Conservation (phyloP, 1,140 invertebrate species). For the Diorhabda sublineata region DNA sequence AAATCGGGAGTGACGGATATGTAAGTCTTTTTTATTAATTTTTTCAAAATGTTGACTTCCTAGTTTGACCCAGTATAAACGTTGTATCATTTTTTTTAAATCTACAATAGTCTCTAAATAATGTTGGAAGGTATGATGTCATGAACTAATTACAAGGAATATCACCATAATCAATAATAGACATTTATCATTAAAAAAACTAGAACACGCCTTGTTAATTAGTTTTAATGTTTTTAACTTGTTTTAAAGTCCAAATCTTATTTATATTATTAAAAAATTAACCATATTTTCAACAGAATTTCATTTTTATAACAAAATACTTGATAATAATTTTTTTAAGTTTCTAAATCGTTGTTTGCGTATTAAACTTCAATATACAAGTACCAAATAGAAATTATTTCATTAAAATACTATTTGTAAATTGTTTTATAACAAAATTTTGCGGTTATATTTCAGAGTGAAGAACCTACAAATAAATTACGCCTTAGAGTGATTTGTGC, state of each 20-base stretch:
- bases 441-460: slow-evolving; percentile 53
- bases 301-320: no score
- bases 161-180: slow-evolving; percentile 13
- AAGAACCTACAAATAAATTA: slow-evolving; percentile 69
- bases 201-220: no score
- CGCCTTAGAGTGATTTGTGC: slow-evolving; percentile 81
- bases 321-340: no score
- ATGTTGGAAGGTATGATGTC: slow-evolving; percentile 1
- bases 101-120: background rate
- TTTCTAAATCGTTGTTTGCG: no score
- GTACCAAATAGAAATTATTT: no score
- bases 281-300: no score
- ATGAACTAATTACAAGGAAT: slow-evolving; percentile 3
- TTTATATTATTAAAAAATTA: no score
- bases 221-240: no score
- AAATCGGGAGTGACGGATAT: slow-evolving; percentile 38
- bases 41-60: no score
- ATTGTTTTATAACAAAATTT: background rate
- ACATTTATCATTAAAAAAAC: slow-evolving; percentile 11
- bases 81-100: background rate
- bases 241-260: no score
- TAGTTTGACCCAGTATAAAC: no score
- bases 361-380: no score
- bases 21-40: slow-evolving; percentile 37
- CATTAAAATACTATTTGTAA: background rate